Conservation (phyloP, 53 echinoderm and acorn worm species). For the Actinopyga echinites region DNA sequence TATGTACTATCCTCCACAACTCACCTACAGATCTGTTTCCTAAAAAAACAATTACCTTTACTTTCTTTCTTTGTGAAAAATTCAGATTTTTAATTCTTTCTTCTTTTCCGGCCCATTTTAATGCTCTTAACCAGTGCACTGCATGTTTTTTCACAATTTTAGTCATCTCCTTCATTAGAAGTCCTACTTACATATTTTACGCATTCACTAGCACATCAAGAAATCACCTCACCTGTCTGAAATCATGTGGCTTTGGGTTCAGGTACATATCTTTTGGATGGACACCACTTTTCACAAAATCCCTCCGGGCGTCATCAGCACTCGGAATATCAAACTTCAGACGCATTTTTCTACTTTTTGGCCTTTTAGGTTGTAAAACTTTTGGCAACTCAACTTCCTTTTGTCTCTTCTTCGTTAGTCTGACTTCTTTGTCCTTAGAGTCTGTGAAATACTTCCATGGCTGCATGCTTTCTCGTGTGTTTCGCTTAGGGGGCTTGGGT, state of each 20-base stretch:
- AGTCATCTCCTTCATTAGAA: too few species aligned
- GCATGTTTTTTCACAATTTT: too few species aligned
- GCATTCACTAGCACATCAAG: too few species aligned
- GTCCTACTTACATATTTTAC: too few species aligned
- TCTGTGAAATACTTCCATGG: constrained; percentile 85
- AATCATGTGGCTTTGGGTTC: constrained; percentile 82
- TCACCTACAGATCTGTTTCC: too few species aligned
- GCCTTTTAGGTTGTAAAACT: constrained; percentile 72
- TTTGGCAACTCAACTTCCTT: constrained; percentile 65
- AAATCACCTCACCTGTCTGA: constrained; percentile 77
- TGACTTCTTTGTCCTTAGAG: neutral
- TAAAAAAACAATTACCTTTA: too few species aligned
- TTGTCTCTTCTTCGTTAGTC: neutral
- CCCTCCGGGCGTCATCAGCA: constrained; percentile 63
- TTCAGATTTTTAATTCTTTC: too few species aligned
- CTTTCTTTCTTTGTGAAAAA: too few species aligned
- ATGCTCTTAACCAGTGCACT: too few species aligned
- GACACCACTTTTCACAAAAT: constrained; percentile 69
- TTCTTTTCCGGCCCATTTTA: too few species aligned
- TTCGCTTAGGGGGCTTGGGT: constrained; percentile 90
- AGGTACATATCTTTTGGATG: constrained; percentile 60
- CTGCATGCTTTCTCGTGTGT: constrained; percentile 85
- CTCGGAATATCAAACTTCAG: constrained; percentile 70
- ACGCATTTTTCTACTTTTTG: constrained; percentile 68
- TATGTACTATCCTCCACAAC: too few species aligned